Evolutionary conservation across 2,113 vertebrate genomes (phyloP).

Genomic region (Cyanoramphus novaezelandiae): DNA sequence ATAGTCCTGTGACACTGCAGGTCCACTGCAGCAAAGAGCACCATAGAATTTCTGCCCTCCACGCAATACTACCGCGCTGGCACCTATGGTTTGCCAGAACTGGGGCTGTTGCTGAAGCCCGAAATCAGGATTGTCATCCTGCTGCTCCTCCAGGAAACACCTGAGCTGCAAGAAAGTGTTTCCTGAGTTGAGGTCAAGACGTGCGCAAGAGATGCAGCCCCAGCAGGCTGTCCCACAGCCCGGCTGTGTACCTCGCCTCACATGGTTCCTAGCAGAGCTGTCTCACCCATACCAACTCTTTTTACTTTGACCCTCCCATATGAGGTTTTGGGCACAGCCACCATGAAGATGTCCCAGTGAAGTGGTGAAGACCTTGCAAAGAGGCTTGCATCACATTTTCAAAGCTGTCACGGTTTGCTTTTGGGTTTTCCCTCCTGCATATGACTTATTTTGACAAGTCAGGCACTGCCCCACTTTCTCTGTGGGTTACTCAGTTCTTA

Average conservation of each 20-base stretch:
- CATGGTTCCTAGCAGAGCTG: too few relatives aligned
- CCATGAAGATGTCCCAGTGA: background rate
- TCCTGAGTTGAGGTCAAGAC: background rate
- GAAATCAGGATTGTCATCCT: background rate
- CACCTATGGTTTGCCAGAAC: background rate
- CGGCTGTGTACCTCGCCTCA: rapidly evolving
- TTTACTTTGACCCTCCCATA: background rate
- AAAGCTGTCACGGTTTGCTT: background rate
- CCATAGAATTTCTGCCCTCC: background rate
- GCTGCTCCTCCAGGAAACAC: background rate
- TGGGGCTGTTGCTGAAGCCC: background rate
- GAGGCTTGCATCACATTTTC: background rate
- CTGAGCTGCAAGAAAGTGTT: background rate
- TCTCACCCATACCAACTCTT: background rate
- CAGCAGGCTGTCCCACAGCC: background rate
- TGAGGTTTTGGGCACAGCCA: background rate
- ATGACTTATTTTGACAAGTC: background rate
- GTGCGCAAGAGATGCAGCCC: rapidly evolving
- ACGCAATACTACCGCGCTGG: too few relatives aligned
- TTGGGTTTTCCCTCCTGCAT: background rate
- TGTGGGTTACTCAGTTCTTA: rapidly evolving
- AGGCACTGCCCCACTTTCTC: background rate
- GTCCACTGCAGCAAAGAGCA: background rate
- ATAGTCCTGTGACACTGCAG: background rate
- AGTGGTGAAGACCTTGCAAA: background rate